Evolutionary conservation across 64 coral and sea anemone species (phyloP), one percentile per base, ranked within the genome.

Genomic region (Dendrophyllia cribrosa): DNA sequence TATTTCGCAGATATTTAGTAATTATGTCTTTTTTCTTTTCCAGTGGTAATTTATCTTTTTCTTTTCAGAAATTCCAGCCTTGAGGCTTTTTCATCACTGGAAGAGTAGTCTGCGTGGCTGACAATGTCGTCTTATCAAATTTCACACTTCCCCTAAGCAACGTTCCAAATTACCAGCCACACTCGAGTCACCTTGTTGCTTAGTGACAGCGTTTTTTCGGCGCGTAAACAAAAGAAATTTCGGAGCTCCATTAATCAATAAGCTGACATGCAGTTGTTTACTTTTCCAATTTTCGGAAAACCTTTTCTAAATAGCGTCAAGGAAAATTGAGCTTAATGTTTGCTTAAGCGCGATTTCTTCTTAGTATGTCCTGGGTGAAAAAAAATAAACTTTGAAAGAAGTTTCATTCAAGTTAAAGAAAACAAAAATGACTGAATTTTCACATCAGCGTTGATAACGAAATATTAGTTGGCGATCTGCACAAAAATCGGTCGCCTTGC

Each of bases 61-160:
- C 2, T 34, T 50, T 9, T 47, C 3, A 22, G n/a, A 84, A 84
- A 50, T 59, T 7, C 60, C 8, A 12, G n/a, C 79, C 72, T 75
- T 20, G 43, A 13, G 80, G 62, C 43, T n/a, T 50, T 6, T 66
- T 84, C 43, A 20, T 45, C 59, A 11, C 17, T 11, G 11, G 34
- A 34, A 6, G 49, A 84, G 44, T 13, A 67, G 44, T 17, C 45
- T 84, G 3, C 9, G 20, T 64, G 78, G 26, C 44, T 23, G 16
- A 84, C 65, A 84, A 9, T 84, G 3, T n/a, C n/a, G 45, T 9
- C 23, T 84, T n/a, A 68, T 84, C 80, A 84, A 67, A 51, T 66
- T 84, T 84, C 80, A 67, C 80, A 62, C 80, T 67, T 84, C 62
- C 80, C 16, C 80, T 84, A 19, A 51, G 80, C 80, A 84, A 84